These are phyloP conservation scores for Xanthia togata DNA, from an alignment of 2,888 invertebrate species.

Conservation along the genomic window DNA sequence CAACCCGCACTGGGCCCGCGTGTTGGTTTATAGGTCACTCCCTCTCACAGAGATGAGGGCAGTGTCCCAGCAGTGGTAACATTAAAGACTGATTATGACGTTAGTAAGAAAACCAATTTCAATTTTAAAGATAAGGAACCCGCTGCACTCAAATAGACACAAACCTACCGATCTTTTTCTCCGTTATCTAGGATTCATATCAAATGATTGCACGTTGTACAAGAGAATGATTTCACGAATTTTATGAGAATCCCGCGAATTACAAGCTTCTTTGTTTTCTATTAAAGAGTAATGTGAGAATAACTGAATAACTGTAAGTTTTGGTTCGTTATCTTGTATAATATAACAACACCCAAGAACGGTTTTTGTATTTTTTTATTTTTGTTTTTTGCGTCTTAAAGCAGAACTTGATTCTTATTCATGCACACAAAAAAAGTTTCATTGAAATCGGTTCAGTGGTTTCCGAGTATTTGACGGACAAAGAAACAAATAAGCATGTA, in stretches of 20 bases:
- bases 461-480: slow-evolving; percentile 41
- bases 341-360: slow-evolving; percentile 22
- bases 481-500: slow-evolving; percentile 20
- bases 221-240: slow-evolving; percentile 50
- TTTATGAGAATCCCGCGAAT: slow-evolving; percentile 48
- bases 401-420: slow-evolving; percentile 13
- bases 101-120: neutral
- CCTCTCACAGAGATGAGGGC: neutral
- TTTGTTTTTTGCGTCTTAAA: slow-evolving; percentile 9
- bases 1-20: neutral
- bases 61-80: too few species aligned
- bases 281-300: slow-evolving; percentile 42
- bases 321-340: neutral
- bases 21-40: neutral
- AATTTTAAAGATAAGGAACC: neutral
- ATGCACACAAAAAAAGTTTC: slow-evolving; percentile 39
- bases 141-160: neutral
- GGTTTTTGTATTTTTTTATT: slow-evolving; percentile 28
- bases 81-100: too few species aligned
- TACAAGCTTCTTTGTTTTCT: slow-evolving; percentile 52
- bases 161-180: neutral
- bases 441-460: slow-evolving; percentile 52
- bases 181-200: slow-evolving; percentile 55
- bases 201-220: slow-evolving; percentile 60
- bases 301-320: slow-evolving; percentile 35